These are phyloP conservation scores for Acrobasis suavella DNA, from an alignment of 2,888 invertebrate species.

Conservation along the genomic window DNA sequence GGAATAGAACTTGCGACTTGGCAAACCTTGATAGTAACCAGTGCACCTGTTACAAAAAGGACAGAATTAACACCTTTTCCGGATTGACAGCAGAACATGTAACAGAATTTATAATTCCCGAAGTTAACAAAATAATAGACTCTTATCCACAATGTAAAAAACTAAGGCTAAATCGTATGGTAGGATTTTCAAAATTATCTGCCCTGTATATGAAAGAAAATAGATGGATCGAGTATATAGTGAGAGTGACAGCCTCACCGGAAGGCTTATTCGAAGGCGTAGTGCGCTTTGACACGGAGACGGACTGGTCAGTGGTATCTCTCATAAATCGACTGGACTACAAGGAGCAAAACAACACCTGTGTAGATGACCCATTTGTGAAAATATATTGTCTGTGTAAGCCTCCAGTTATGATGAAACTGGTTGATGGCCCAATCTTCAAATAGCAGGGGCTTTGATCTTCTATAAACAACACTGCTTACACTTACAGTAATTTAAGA, in stretches of 20 bases:
- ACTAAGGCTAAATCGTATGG: neutral
- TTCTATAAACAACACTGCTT: too few relatives aligned
- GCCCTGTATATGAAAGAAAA: neutral
- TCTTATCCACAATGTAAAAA: neutral
- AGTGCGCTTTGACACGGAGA: neutral
- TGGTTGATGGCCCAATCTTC: too few relatives aligned
- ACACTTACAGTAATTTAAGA: too few relatives aligned
- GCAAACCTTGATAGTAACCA: slow-evolving; percentile 89
- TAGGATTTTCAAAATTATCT: neutral
- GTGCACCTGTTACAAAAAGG: slow-evolving; percentile 89
- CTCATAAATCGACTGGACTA: neutral
- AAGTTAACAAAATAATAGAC: neutral
- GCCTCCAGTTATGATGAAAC: neutral
- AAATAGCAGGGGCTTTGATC: too few relatives aligned
- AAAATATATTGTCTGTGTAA: slow-evolving; percentile 9
- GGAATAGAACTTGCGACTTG: slow-evolving; percentile 85
- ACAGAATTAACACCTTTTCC: slow-evolving; percentile 40
- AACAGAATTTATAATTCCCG: neutral
- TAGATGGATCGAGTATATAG: slow-evolving; percentile 3
- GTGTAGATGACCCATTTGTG: slow-evolving; percentile 1
- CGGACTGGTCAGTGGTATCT: neutral
- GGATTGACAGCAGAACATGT: neutral
- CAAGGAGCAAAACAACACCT: neutral
- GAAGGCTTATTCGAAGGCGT: neutral
- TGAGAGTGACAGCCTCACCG: neutral